These are phyloP conservation scores for Phalloptychus januarius DNA, from an alignment of 2,797 vertebrate species.

Conservation along the genomic window DNA sequence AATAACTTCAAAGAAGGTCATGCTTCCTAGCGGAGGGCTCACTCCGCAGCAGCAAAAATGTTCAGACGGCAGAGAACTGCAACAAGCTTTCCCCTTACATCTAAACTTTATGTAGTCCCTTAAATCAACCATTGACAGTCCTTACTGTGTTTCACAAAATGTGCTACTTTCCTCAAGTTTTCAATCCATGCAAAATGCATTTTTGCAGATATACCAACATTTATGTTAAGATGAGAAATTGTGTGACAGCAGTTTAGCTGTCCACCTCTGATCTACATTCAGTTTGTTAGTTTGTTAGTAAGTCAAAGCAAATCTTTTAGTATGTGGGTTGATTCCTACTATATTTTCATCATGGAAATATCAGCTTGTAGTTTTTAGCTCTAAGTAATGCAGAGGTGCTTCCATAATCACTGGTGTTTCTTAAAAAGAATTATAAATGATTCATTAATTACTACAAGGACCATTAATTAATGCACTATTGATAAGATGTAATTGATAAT, in stretches of 20 bases:
- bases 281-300: constrained; percentile 1
- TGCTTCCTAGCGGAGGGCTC: neutral
- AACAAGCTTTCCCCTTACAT: neutral
- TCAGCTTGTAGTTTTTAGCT: neutral
- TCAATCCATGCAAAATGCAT: neutral
- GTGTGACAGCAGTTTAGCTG: neutral
- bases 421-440: neutral
- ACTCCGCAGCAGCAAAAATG: neutral
- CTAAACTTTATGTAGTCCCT: neutral
- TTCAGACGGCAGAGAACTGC: neutral
- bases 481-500: neutral
- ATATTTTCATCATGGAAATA: neutral
- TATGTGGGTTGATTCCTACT: neutral
- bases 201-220: neutral
- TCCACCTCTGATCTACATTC: neutral
- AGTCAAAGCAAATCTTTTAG: neutral
- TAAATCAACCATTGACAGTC: neutral
- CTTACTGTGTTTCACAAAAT: neutral
- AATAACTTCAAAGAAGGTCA: neutral
- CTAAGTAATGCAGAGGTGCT: neutral
- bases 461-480: neutral
- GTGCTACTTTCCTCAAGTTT: neutral
- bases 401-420: neutral
- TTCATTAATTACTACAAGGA: neutral
- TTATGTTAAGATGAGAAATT: neutral